Evolutionary conservation across 2,113 vertebrate species (phyloP).

Genomic region (Isichthys henryi): DNA sequence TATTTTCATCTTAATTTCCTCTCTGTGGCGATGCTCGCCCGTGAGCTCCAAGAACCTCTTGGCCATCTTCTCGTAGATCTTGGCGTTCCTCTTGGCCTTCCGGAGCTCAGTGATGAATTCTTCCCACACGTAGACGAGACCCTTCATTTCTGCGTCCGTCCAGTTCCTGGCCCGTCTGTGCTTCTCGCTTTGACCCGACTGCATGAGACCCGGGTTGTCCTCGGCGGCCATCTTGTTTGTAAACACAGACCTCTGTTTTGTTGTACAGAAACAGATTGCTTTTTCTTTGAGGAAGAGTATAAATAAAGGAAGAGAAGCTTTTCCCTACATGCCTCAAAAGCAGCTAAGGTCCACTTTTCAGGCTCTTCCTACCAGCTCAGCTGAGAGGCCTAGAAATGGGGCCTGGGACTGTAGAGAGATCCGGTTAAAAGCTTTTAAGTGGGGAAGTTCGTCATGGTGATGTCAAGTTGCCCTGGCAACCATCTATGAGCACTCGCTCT

Average conservation of each 20-base stretch:
- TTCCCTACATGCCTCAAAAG: slow-evolving; percentile 43
- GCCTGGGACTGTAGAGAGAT: slow-evolving; percentile 95
- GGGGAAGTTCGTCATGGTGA: slow-evolving; percentile 92
- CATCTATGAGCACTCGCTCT: slow-evolving; percentile 67
- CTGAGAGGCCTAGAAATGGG: slow-evolving; percentile 95
- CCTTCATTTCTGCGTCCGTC: slow-evolving; percentile 96
- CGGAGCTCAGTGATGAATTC: slow-evolving; percentile 90
- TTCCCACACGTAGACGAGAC: slow-evolving; percentile 92
- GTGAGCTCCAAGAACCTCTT: slow-evolving; percentile 92
- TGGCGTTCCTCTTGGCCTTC: slow-evolving; percentile 93
- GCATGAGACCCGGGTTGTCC: slow-evolving; percentile 76
- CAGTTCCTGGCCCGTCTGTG: slow-evolving; percentile 95
- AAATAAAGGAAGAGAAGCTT: slow-evolving; percentile 21
- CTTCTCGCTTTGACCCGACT: slow-evolving; percentile 80
- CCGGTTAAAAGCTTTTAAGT: slow-evolving; percentile 99
- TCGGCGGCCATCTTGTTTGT: slow-evolving; percentile 73
- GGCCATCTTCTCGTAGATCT: slow-evolving; percentile 97
- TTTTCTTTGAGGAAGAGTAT: background rate
- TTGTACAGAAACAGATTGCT: slow-evolving; percentile 15
- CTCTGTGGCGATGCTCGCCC: slow-evolving; percentile 87
- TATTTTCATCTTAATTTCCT: slow-evolving; percentile 99
- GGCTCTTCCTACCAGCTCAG: slow-evolving; percentile 74
- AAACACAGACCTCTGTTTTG: slow-evolving; percentile 19
- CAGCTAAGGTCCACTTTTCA: background rate
- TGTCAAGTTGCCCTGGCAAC: slow-evolving; percentile 98